Evolutionary conservation across 1,140 invertebrate genomes (phyloP), one percentile per base, ranked within the genome.

Genomic region (Amyelois transitella): DNA sequence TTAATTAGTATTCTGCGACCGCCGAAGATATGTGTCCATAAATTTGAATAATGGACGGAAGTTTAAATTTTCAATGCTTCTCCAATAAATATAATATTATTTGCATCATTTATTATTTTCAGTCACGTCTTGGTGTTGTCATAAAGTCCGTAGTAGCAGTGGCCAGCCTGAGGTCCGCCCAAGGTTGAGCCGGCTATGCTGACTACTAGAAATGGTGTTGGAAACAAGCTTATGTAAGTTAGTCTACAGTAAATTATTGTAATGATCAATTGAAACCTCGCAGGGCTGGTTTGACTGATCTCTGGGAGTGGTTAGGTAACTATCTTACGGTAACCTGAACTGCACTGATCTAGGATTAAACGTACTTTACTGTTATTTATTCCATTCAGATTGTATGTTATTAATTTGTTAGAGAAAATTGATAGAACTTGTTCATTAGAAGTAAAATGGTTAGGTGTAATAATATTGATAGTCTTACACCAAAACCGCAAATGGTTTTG

Each of bases 11-110:
- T 69, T 65, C 60, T 38, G 28, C 43, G 19, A 43, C 49, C 43
- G 43, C 43, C 20, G 20, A 14, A 38, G 17, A 47, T 50, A 14
- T 18, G 25, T 51, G 43, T 18, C 47, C 25, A 51, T 59, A 55
- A 51, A 58, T 62, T 52, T 59, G 49, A 62, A 52, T 62, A 56
- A 59, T 64, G 51, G 58, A 50, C 56, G 60, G 66, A 65, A 69
- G 54, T 21, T 47, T 38, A 47, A 21, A 43, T 32, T 19, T 48
- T 48, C 45, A 6, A n/a, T n/a, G 45, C 18, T n/a, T 48, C n/a
- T 48, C 10, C 12, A 48, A 48, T 21, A 6, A 22, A 48, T 48
- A 21, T 48, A 18, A 21, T 48, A 38, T 51, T 1, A 32, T 18
- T 51, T 28, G 49, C 49, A 28, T 51, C 24, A 51, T 51, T 18